These are phyloP conservation scores for Turritopsis dohrnii DNA, from an alignment of 30 jellyfish, hydroid and myxozoan species.

Conservation along the genomic window DNA sequence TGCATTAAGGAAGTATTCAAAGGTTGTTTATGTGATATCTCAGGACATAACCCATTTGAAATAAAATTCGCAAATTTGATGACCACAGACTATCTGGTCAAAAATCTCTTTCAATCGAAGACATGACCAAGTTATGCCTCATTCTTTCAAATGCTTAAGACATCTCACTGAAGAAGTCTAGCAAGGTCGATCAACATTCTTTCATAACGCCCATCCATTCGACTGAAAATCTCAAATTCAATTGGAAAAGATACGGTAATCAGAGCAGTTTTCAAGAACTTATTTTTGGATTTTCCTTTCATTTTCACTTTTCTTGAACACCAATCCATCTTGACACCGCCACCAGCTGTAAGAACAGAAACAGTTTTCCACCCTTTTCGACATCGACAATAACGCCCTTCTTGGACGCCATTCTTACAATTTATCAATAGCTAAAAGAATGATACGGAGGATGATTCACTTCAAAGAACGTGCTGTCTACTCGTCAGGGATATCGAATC, in stretches of 20 bases:
- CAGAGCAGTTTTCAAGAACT: not conserved
- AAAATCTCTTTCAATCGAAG: not conserved
- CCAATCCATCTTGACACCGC: slow-evolving; percentile 24
- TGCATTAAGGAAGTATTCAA: not conserved
- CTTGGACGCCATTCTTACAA: slow-evolving; percentile 32
- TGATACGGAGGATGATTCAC: not conserved
- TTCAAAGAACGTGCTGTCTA: not conserved
- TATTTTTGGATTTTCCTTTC: not conserved
- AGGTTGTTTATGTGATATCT: too few species aligned
- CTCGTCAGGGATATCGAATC: too few species aligned
- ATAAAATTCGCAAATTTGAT: not conserved
- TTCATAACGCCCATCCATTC: not conserved
- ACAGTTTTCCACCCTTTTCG: slow-evolving; percentile 30
- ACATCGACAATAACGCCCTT: slow-evolving; percentile 25
- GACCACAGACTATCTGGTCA: not conserved
- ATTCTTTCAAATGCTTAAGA: not conserved
- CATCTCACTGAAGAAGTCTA: not conserved
- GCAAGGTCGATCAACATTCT: not conserved
- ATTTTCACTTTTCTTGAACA: slow-evolving; percentile 20
- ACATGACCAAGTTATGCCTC: not conserved
- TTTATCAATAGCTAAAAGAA: not conserved
- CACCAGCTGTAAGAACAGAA: not conserved
- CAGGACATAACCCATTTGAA: too few species aligned
- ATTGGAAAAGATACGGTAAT: slow-evolving; percentile 23
- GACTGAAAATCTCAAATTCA: not conserved